Evolutionary conservation across 2,113 vertebrate genomes (phyloP).

Genomic region (Pitta sordida): DNA sequence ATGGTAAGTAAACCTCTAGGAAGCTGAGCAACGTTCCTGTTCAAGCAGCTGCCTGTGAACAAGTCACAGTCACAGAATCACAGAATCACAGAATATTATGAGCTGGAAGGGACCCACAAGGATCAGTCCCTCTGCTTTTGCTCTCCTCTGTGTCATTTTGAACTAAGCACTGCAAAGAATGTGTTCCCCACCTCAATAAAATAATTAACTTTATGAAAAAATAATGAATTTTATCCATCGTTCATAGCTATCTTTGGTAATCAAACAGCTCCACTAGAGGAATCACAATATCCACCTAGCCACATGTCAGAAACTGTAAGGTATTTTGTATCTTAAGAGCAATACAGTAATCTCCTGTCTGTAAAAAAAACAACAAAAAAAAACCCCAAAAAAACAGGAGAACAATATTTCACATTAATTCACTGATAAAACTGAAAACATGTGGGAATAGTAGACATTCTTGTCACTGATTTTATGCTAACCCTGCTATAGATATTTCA

Average conservation of each 20-base stretch:
- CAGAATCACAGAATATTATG: too few relatives aligned
- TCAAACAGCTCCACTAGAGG: not conserved
- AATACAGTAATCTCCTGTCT: not conserved
- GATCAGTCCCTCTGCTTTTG: not conserved
- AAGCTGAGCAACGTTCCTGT: not conserved
- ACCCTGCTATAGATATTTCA: not conserved
- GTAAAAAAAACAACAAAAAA: too few relatives aligned
- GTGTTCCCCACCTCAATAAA: not conserved
- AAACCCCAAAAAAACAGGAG: not conserved
- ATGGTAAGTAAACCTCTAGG: not conserved
- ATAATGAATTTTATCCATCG: accelerated
- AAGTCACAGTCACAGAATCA: too few relatives aligned
- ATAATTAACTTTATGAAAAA: not conserved
- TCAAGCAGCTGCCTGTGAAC: not conserved
- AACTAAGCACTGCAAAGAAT: not conserved
- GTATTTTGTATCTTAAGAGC: not conserved
- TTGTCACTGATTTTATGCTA: not conserved
- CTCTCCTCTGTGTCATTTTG: not conserved
- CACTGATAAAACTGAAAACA: not conserved
- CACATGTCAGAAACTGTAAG: not conserved
- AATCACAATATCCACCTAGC: not conserved
- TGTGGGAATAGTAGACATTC: not conserved
- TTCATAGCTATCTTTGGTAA: not conserved
- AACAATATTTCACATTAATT: not conserved
- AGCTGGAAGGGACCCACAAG: too few relatives aligned